Evolutionary conservation across 1,140 invertebrate species (phyloP), one percentile per base, ranked within the genome.

Genomic region (Lordiphosa collinella): DNA sequence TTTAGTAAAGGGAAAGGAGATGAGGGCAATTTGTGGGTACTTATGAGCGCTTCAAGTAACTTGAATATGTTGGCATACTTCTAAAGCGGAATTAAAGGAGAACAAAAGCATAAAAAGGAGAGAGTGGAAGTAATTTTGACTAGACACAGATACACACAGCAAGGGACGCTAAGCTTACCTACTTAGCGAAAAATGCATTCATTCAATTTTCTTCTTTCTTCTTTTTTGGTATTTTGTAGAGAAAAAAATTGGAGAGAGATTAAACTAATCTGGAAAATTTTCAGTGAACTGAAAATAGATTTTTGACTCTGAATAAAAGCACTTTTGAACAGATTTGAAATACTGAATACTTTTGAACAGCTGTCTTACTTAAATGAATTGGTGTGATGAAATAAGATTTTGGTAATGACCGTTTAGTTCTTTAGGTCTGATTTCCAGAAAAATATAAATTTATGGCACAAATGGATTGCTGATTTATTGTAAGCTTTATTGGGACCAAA

Each of bases 21-120:
- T 40, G 37, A 6, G 16, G 37, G 47, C 47, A 49, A 49, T 49
- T 37, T 49, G 47, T 49, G 14, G 47, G 47, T 49, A 49, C 47
- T 49, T 49, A 49, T 49, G 47, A 36, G 47, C 47, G 47, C 47
- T 49, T 49, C 34, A 37, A 49, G 14, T 49, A 49, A 49, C 47
- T 49, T 49, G 34, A 49, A 36, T 49, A 49, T 49, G 47, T 49
- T 36, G 47, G 47, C 47, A 49, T 49, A 49, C 34, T 49, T 49
- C 47, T 49, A 35, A 22, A 49, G 18, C 41, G 41, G 22, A 31
- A 44, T 44, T 31, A 31, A 44, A 31, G 41, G 41, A 44, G 41
- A 25, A 44, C 22, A 44, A 18, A 29, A 18, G 18, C 7, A 29
- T 29, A 5, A 29, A 29, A 29, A 11, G 11, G 11, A 11, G 8